A percentile compares a stretch with the other conserved stretches of the same genome.
These are phyloP conservation scores for Phyllopteryx taeniolatus DNA, from an alignment of 2,113 vertebrate genomes.

Conservation along the genomic window DNA sequence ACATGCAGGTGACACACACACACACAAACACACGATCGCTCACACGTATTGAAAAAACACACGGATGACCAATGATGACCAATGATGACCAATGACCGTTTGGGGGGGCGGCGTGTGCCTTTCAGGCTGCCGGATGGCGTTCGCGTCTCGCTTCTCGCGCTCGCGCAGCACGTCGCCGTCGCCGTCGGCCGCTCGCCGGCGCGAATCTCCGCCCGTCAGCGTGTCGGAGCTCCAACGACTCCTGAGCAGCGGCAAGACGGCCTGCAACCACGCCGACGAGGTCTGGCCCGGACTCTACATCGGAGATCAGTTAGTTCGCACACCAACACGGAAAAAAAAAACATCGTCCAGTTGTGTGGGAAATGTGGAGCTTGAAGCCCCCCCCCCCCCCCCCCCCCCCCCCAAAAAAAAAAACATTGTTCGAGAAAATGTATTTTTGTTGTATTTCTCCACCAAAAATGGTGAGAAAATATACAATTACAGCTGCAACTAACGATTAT, in stretches of 20 bases:
- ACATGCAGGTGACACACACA: background rate
- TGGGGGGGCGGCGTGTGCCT: background rate
- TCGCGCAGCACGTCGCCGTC: conserved; percentile 84
- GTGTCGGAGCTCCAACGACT: conserved; percentile 88
- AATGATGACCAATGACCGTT: background rate
- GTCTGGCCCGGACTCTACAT: conserved; percentile 94
- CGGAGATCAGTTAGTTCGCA: conserved; percentile 86
- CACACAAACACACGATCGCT: background rate
- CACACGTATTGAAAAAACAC: background rate
- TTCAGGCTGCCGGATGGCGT: conserved; percentile 77
- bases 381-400: too few species aligned
- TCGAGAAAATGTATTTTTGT: too few species aligned
- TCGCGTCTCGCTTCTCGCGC: conserved; percentile 89
- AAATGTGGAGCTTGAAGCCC: too few species aligned
- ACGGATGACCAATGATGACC: too few species aligned
- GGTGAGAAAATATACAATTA: too few species aligned
- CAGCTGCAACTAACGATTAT: too few species aligned
- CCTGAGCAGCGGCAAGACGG: conserved; percentile 88
- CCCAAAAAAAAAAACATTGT: too few species aligned
- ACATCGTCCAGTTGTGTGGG: background rate
- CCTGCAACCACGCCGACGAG: conserved; percentile 91
- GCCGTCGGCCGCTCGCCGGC: conserved; percentile 80
- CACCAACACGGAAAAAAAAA: background rate
- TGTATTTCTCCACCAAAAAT: too few species aligned
- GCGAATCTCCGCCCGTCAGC: conserved; percentile 73